Base-by-base conservation (phyloP, 2,888 invertebrate species). In the Nomada hirtipes region DNA sequence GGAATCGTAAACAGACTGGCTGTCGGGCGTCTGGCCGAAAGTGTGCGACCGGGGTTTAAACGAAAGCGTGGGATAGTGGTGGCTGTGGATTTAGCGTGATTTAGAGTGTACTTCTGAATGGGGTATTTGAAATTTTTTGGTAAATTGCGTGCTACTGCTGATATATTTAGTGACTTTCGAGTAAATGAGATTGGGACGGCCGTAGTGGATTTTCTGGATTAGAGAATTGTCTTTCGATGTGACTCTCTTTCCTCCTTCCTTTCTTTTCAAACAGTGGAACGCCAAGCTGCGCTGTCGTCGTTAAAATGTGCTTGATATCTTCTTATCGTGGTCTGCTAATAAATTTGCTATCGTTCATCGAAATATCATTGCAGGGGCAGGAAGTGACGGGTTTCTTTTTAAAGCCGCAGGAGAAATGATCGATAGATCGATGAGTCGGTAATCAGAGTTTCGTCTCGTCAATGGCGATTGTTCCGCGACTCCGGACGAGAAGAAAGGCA, bases 401-500 rank as follows among this genome's bases (percentile, higher is more conserved):
- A 15, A 11, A 10, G 3, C 0, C 13, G n/a, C 1, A 29, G 7
- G 10, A 15, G 4, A 11, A 7, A 0, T 1, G 60, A 61, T 18
- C 18, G 23, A 67, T 44, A 18, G 68, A 55, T 59, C 59, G 53
- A 74, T 42, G 29, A 60, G 47, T 53, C 47, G n/a, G 20, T 47
- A 53, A 63, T 44, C 52, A n/a, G 23, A 59, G 23, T 55, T 57
- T 29, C n/a, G 68, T 42, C 59, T 4, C 0, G 23, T 13, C 1
- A 29, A 20, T 10, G 26, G 53, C 20, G 26, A 44, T 63, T 63
- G 73, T 79, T 68, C 78, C 57, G 57, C 57, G 60, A n/a, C 15
- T 78, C 36, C 60, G 50, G 53, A 61, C 29, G 55, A 57, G 68
- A 69, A 65, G 71, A 79, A 74, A 76, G 73, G 63, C 79, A 78